phyloP scores from a whole-genome alignment of 2,888 invertebrate species.

The Phanerotoma sp. region DNA sequence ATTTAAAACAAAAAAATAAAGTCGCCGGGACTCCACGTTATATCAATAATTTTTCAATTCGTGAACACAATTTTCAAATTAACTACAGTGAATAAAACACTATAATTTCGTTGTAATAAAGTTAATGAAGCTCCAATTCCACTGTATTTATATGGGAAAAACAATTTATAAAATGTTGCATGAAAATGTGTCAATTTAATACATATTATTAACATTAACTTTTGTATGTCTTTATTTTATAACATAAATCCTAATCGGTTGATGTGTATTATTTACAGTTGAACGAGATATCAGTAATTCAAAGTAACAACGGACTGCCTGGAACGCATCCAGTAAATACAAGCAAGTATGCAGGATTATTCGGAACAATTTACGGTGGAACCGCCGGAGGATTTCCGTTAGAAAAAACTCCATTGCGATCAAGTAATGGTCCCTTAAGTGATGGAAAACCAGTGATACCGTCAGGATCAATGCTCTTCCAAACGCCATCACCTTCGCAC shows the following conservation, averaged over 20 bases:
- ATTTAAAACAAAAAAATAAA: too few species aligned
- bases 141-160: too few species aligned
- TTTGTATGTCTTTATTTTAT: constrained; percentile 32
- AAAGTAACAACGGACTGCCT: constrained; percentile 71
- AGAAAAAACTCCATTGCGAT: constrained; percentile 59
- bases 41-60: too few species aligned
- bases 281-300: constrained; percentile 79
- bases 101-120: too few species aligned
- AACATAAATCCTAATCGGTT: constrained; percentile 36
- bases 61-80: too few species aligned
- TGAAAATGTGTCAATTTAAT: background rate
- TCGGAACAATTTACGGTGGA: constrained; percentile 70
- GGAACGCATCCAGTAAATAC: constrained; percentile 57
- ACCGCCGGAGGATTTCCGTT: constrained; percentile 55
- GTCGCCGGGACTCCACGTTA: too few species aligned
- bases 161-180: background rate
- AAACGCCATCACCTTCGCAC: constrained; percentile 53
- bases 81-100: too few species aligned
- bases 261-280: constrained; percentile 61
- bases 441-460: constrained; percentile 54
- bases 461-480: constrained; percentile 55
- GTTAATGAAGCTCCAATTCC: too few species aligned
- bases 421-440: constrained; percentile 61
- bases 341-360: constrained; percentile 73
- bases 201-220: constrained; percentile 15